Conservation (phyloP, 2,888 invertebrate species). For the Bombyx huttoni region DNA sequence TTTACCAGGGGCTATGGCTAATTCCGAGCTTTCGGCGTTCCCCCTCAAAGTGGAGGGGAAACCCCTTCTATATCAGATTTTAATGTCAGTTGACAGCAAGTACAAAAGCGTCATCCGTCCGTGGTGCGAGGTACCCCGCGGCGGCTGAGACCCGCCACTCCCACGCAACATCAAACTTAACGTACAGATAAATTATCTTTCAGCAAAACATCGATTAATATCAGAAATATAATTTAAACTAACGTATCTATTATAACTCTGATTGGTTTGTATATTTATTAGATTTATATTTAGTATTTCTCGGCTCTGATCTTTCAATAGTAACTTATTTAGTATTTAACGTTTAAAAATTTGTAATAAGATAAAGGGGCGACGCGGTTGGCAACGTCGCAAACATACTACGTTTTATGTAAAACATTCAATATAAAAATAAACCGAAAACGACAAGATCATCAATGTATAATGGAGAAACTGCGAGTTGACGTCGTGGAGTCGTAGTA, state of each 20-base stretch:
- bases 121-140: constrained; percentile 25
- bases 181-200: constrained; percentile 65
- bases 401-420: not conserved
- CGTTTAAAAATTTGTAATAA: constrained; percentile 31
- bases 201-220: constrained; percentile 70
- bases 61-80: not conserved
- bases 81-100: not conserved
- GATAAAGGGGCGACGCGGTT: constrained; percentile 33
- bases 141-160: constrained; percentile 20
- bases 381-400: constrained; percentile 21
- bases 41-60: too few species aligned
- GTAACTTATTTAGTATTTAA: constrained; percentile 37
- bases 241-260: constrained; percentile 65
- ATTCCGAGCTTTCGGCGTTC: too few species aligned
- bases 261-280: constrained; percentile 18
- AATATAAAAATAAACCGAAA: not conserved
- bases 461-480: not conserved
- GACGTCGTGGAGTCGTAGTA: not conserved
- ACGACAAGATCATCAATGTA: not conserved
- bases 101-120: constrained; percentile 1
- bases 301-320: constrained; percentile 48
- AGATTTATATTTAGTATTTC: constrained; percentile 35
- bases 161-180: constrained; percentile 47
- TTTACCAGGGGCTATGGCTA: not conserved
- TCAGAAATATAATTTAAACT: constrained; percentile 70